Evolutionary conservation across 53 echinoderm and acorn worm genomes (phyloP).

Genomic region (Antedon mediterranea): DNA sequence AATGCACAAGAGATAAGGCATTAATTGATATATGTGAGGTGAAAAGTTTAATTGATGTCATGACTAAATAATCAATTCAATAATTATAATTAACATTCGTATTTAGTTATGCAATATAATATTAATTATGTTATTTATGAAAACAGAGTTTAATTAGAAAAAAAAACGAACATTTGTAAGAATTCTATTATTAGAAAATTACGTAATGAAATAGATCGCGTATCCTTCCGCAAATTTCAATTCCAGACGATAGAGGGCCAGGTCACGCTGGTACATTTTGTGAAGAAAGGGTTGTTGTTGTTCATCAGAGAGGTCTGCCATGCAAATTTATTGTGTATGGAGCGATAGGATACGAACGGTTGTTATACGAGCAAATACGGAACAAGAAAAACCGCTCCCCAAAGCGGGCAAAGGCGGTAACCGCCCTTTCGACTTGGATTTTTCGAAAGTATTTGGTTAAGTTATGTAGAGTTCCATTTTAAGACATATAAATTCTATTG

Average conservation of each 20-base stretch:
- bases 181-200: too few relatives aligned
- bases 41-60: too few relatives aligned
- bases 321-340: not conserved
- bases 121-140: too few relatives aligned
- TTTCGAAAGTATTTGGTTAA: not conserved
- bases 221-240: not conserved
- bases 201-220: not conserved
- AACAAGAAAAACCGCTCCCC: not conserved
- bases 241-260: not conserved
- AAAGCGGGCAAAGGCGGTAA: not conserved
- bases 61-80: too few relatives aligned
- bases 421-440: not conserved
- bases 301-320: too few relatives aligned
- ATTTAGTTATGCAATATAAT: too few relatives aligned
- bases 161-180: too few relatives aligned
- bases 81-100: too few relatives aligned
- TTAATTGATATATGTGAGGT: too few relatives aligned
- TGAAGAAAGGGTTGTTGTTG: not conserved
- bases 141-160: too few relatives aligned
- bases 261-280: not conserved
- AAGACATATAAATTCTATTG: not conserved
- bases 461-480: not conserved
- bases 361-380: not conserved
- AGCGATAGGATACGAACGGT: not conserved
- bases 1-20: too few relatives aligned